Evolutionary conservation across 2,113 vertebrate genomes (phyloP).

Genomic region (Gymnogyps californianus): DNA sequence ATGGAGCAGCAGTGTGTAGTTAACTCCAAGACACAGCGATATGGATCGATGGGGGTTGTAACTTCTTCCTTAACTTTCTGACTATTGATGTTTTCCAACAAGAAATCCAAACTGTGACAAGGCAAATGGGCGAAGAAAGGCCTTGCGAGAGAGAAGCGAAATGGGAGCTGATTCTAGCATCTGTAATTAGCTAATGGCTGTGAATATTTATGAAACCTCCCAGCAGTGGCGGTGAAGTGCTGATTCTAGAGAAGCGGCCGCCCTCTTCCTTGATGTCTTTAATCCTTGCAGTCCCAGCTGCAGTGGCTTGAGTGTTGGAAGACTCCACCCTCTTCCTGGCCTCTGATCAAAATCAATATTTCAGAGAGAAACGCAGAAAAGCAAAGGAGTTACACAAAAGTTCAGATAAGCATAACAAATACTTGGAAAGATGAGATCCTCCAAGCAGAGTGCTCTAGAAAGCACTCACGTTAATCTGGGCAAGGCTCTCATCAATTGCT

Average conservation of each 20-base stretch:
- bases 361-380: not conserved
- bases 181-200: slow-evolving; percentile 29
- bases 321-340: slow-evolving; percentile 3
- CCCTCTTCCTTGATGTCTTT: not conserved
- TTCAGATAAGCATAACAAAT: slow-evolving; percentile 41
- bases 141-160: not conserved
- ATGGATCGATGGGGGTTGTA: accelerated
- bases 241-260: not conserved
- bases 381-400: slow-evolving; percentile 27
- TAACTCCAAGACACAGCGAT: not conserved
- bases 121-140: not conserved
- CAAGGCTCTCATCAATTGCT: slow-evolving; percentile 28
- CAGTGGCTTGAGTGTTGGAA: not conserved
- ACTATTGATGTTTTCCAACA: not conserved
- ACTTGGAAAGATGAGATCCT: slow-evolving; percentile 20
- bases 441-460: slow-evolving; percentile 34
- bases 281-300: not conserved
- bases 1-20: not conserved
- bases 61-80: not conserved
- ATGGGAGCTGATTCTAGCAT: not conserved
- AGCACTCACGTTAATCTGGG: not conserved
- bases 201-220: not conserved
- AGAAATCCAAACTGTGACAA: not conserved
- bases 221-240: not conserved
- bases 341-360: slow-evolving; percentile 34